Evolutionary conservation across 2,797 vertebrate species (phyloP), one percentile per base, ranked within the genome.

Genomic region (Eutrigla gurnardus): DNA sequence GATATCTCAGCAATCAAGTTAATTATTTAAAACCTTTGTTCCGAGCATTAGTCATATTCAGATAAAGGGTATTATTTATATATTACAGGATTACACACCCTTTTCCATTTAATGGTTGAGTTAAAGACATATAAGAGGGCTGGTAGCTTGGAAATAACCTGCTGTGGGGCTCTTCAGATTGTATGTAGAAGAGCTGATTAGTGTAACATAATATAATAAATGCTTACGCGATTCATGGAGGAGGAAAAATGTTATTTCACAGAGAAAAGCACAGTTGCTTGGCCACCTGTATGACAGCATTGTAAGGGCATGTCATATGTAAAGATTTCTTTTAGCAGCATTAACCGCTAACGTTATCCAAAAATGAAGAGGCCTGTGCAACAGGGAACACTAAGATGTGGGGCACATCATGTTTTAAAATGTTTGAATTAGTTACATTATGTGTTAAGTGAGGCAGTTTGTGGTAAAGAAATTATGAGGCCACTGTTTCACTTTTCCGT

Each of bases 31-130:
- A 25, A 25, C 13, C 13, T 70, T 65, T 73, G 6, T 42, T 57
- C 18, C 17, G 5, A 57, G 13, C 8, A 67, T 59, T 32, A 65
- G 70, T 50, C 57, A 60, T n/a, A 46, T 36, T 50, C 13, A 53
- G 32, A 64, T 37, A 10, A 59, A 40, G 7, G 53, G 54, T 35
- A 49, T 62, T 18, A 59, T 60, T 64, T 5, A 25, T 66, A 45
- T 61, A 65, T 77, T 52, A 11, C 61, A 73, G 54, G 64, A 45
- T 70, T 77, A 61, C 75, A 68, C 33, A 80, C 17, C 72, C 32
- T 67, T 54, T 17, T 55, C 32, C 33, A 35, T 72, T 37, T 59
- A 17, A 59, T 11, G 52, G 67, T 64, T 45, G 67, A 59, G 46
- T 46, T 45, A 63, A 18, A 18, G 50, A 63, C 8, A 18, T 43